phyloP scores from a whole-genome alignment of 2,113 vertebrate species.

The Falco punctatus region DNA sequence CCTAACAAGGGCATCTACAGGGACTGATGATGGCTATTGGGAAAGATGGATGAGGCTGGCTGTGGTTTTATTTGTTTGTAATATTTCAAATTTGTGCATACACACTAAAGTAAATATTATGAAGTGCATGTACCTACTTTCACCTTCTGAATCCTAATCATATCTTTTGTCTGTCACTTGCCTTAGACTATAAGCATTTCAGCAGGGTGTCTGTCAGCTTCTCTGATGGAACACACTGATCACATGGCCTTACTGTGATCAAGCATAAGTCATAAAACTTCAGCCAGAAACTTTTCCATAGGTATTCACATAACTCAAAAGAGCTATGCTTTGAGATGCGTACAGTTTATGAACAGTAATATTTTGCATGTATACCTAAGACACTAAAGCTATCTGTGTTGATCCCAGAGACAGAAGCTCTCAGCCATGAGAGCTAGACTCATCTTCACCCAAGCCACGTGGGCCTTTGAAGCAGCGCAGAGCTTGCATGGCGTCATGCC shows the following conservation, averaged over 20 bases:
- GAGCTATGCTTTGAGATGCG: neutral
- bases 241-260: accelerated
- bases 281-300: neutral
- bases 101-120: neutral
- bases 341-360: neutral
- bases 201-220: neutral
- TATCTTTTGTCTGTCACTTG: neutral
- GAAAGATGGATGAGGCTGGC: neutral
- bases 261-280: neutral
- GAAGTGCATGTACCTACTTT: neutral
- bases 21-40: neutral
- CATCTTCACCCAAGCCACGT: neutral
- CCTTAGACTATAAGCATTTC: neutral
- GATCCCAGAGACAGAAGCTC: neutral
- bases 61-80: neutral
- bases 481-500: neutral
- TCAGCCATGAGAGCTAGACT: neutral
- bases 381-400: neutral
- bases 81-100: neutral
- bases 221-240: neutral
- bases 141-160: neutral
- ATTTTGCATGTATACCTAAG: neutral
- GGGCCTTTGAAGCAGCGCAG: neutral
- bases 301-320: neutral
- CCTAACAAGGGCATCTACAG: neutral